Conservation (phyloP, 2,888 invertebrate species). For the Tigriopus californicus region DNA sequence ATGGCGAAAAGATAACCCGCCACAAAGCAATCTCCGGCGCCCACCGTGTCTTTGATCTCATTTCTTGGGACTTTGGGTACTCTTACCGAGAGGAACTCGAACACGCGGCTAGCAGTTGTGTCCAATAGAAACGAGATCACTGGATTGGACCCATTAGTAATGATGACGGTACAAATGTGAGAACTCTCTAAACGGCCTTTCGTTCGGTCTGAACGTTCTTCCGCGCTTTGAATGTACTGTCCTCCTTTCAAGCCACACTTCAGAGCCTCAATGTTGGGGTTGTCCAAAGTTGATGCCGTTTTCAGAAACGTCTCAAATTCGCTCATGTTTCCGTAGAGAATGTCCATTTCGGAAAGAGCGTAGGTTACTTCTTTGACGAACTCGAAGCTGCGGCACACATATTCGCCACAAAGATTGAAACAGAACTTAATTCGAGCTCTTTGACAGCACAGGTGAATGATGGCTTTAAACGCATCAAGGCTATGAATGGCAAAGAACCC, state of each 20-base stretch:
- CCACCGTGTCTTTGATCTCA: conserved; percentile 8
- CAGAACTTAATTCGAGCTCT: background rate
- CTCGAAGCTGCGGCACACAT: background rate
- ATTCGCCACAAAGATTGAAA: conserved; percentile 1
- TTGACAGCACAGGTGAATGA: background rate
- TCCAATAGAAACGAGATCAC: background rate
- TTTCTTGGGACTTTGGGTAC: background rate
- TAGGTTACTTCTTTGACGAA: background rate
- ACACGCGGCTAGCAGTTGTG: background rate
- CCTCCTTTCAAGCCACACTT: background rate
- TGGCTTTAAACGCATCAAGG: background rate
- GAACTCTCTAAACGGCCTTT: background rate
- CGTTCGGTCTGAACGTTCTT: too few species aligned
- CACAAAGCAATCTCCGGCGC: conserved; percentile 5
- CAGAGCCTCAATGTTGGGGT: background rate
- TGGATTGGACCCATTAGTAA: background rate
- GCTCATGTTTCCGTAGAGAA: background rate
- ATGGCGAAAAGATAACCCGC: background rate
- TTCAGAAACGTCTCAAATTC: background rate
- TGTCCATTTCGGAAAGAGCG: background rate
- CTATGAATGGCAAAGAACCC: conserved; percentile 4
- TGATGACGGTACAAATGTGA: background rate
- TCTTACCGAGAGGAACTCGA: background rate
- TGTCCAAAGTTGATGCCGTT: too few species aligned
- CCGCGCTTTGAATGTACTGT: background rate